phyloP scores from a whole-genome alignment of 2,113 vertebrate genomes.

The Glaucidium brasilianum region DNA sequence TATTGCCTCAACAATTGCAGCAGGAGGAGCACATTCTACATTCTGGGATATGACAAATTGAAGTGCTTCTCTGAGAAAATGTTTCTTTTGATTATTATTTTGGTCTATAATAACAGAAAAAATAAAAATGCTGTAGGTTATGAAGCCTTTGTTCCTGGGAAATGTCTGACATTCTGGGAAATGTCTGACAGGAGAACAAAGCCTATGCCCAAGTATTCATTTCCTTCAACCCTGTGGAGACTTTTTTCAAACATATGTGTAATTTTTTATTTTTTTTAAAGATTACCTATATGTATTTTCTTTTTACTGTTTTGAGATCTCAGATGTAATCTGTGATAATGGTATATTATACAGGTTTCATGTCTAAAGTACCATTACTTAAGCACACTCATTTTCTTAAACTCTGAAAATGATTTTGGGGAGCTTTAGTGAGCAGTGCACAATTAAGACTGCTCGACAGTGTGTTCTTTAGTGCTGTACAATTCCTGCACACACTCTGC shows the following conservation, averaged over 20 bases:
- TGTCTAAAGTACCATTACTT: background rate
- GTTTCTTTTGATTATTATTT: slow-evolving; percentile 39
- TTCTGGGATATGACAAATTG: background rate
- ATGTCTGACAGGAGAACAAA: slow-evolving; percentile 40
- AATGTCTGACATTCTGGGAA: background rate
- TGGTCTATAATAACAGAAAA: slow-evolving; percentile 6
- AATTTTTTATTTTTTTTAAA: background rate
- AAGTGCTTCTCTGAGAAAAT: background rate
- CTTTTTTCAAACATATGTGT: background rate
- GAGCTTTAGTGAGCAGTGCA: background rate
- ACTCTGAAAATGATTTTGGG: background rate
- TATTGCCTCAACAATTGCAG: slow-evolving; percentile 36
- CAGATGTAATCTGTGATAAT: background rate
- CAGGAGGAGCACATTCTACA: background rate
- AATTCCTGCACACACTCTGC: background rate
- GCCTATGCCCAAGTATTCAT: background rate
- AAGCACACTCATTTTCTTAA: background rate
- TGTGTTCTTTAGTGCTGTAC: background rate
- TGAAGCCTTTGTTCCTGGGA: slow-evolving; percentile 30
- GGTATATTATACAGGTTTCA: background rate
- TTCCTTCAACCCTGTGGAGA: background rate
- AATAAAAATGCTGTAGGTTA: background rate
- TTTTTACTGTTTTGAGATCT: background rate
- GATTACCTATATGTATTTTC: background rate
- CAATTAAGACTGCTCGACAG: background rate